phyloP scores from a whole-genome alignment of 1,140 invertebrate genomes.

The Pseudomyrmex flavicornis region DNA sequence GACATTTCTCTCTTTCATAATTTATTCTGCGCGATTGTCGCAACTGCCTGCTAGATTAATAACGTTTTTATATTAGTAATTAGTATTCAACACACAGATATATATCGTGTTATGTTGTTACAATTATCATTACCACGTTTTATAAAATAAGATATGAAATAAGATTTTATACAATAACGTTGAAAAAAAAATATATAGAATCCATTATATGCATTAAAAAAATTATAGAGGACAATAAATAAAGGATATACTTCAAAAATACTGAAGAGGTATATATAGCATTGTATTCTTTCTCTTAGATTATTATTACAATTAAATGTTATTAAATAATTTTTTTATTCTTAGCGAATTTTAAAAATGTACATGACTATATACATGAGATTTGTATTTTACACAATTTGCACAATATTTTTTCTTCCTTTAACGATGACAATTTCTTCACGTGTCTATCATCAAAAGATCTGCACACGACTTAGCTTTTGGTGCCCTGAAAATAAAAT shows the following conservation, averaged over 20 bases:
- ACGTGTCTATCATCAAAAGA: constrained; percentile 81
- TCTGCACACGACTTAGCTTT: constrained; percentile 86
- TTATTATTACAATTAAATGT: constrained; percentile 62
- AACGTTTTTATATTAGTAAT: constrained; percentile 46
- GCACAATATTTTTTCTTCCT: constrained; percentile 24
- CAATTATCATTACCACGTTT: constrained; percentile 55
- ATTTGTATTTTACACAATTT: constrained; percentile 52
- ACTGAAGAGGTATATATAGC: neutral
- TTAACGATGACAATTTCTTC: constrained; percentile 61
- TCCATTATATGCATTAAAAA: constrained; percentile 63
- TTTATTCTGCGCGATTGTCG: constrained; percentile 75
- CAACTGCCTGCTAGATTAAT: constrained; percentile 66
- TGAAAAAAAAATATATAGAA: constrained; percentile 47
- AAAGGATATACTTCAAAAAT: constrained; percentile 66
- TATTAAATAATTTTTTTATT: constrained; percentile 79
- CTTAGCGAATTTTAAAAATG: constrained; percentile 76
- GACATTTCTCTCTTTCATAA: constrained; percentile 73
- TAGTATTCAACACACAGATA: constrained; percentile 34
- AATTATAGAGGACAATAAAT: constrained; percentile 70
- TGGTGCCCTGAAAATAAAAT: constrained; percentile 79
- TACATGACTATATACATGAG: constrained; percentile 80
- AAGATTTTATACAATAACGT: constrained; percentile 69
- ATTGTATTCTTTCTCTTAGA: neutral
- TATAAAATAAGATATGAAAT: constrained; percentile 5
- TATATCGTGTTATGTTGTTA: constrained; percentile 16